Evolutionary conservation across 2,113 vertebrate genomes (phyloP).

Genomic region (Dasypus novemcinctus): DNA sequence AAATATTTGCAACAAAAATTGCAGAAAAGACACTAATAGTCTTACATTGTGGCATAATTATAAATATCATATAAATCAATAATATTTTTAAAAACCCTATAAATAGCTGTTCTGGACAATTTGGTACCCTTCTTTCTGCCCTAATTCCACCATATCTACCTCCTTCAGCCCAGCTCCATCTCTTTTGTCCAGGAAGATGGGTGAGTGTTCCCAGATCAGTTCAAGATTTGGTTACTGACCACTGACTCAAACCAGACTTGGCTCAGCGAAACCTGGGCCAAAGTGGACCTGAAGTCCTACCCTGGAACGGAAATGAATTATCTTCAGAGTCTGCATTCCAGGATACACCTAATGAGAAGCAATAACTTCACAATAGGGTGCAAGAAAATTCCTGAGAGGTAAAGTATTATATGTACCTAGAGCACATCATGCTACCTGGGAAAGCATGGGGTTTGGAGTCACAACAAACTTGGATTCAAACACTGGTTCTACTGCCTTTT

Average conservation of each 20-base stretch:
- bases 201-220: not conserved
- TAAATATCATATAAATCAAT: not conserved
- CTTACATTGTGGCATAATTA: not conserved
- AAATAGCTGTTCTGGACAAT: not conserved
- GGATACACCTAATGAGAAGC: not conserved
- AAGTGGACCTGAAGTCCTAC: not conserved
- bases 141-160: not conserved
- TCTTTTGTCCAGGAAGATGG: no score
- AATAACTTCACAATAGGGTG: not conserved
- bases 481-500: not conserved
- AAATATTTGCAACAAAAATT: conserved; percentile 8
- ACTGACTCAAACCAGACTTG: not conserved
- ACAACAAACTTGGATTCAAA: not conserved
- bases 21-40: not conserved
- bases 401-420: not conserved
- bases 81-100: not conserved
- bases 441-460: not conserved
- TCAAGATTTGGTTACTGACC: not conserved
- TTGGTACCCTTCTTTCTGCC: not conserved
- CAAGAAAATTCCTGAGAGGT: not conserved
- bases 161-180: no score
- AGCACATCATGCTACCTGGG: accelerated
- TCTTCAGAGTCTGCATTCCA: not conserved
- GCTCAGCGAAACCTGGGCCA: not conserved
- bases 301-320: not conserved